Conservation (phyloP, 2,888 invertebrate species). For the Spisula subtruncata region DNA sequence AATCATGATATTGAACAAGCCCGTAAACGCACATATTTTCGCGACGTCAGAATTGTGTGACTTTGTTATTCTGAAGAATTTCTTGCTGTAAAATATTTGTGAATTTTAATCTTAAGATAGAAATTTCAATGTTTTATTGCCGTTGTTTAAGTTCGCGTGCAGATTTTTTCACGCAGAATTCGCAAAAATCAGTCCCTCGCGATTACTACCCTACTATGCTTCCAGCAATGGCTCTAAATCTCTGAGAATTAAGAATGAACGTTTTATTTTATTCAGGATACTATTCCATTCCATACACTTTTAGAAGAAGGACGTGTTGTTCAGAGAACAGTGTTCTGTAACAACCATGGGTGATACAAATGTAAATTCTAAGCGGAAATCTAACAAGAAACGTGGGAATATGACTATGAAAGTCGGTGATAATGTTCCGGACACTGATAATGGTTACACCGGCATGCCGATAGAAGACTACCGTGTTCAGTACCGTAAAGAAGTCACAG, state of each 20-base stretch:
- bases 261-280: background rate
- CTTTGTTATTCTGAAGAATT: too few species aligned
- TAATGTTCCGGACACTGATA: background rate
- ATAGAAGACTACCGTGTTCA: slow-evolving; percentile 73
- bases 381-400: background rate
- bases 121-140: too few species aligned
- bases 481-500: slow-evolving; percentile 73
- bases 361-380: background rate
- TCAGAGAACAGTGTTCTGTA: background rate
- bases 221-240: background rate
- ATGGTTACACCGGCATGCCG: slow-evolving; percentile 31
- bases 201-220: background rate
- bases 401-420: background rate
- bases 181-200: background rate
- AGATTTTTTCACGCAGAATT: too few species aligned
- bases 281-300: too few species aligned
- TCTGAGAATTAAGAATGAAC: background rate
- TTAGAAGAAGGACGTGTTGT: background rate
- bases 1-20: background rate
- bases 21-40: too few species aligned
- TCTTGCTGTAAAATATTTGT: too few species aligned
- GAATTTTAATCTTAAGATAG: too few species aligned
- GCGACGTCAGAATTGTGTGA: too few species aligned
- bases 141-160: too few species aligned
- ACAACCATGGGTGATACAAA: background rate